Conservation (phyloP, 2,113 vertebrate genomes). For the Zosterops japonicus region DNA sequence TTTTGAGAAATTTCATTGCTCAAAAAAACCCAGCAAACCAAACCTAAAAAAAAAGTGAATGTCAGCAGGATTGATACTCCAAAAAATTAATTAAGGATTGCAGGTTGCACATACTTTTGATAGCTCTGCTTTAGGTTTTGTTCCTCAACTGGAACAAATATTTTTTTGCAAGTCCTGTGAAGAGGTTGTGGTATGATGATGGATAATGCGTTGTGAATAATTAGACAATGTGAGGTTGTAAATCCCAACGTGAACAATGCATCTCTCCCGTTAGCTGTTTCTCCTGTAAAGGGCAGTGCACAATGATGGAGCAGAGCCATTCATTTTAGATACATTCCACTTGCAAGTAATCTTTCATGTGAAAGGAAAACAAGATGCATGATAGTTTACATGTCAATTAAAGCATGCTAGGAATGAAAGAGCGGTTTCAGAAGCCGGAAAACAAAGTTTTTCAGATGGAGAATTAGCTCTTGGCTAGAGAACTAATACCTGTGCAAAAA, state of each 20-base stretch:
- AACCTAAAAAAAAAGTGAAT: background rate
- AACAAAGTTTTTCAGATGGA: conserved; percentile 22
- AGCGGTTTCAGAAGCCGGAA: conserved; percentile 1
- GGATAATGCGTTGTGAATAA: conserved; percentile 56
- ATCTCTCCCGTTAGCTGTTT: conserved; percentile 42
- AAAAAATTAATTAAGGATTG: background rate
- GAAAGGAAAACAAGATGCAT: conserved; percentile 56
- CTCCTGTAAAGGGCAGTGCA: conserved; percentile 49
- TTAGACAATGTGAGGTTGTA: conserved; percentile 54
- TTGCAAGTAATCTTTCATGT: conserved; percentile 55
- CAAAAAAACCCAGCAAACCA: background rate
- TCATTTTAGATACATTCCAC: conserved; percentile 52
- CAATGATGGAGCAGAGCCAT: conserved; percentile 43
- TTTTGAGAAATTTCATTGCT: background rate
- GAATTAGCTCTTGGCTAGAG: conserved; percentile 23
- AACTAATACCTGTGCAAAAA: conserved; percentile 51
- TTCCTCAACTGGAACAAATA: background rate
- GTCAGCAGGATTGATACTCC: background rate
- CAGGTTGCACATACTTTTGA: background rate
- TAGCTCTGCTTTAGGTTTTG: background rate
- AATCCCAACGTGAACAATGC: conserved; percentile 51
- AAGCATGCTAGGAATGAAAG: background rate
- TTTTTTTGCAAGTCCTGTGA: conserved; percentile 16
- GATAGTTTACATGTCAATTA: conserved; percentile 55
- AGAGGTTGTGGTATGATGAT: conserved; percentile 49